These are phyloP conservation scores for Montipora cactus DNA, from an alignment of 64 coral and sea anemone species.

Conservation along the genomic window DNA sequence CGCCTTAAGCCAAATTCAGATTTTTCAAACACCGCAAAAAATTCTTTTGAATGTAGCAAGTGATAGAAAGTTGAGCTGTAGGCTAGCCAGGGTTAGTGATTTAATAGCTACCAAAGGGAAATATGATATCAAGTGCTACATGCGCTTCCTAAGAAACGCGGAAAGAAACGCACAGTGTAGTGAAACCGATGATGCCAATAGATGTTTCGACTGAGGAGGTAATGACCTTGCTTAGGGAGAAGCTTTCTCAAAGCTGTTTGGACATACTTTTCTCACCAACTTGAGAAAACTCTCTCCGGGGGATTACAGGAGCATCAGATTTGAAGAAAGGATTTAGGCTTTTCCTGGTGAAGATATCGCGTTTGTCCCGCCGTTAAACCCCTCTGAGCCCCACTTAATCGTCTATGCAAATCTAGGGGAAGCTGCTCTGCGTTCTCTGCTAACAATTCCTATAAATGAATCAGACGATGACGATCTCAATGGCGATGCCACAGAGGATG, in stretches of 20 bases:
- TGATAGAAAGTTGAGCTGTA: too few relatives aligned
- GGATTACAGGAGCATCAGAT: slow-evolving; percentile 48
- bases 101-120: too few relatives aligned
- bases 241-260: slow-evolving; percentile 48
- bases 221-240: slow-evolving; percentile 33
- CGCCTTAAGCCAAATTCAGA: too few relatives aligned
- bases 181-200: too few relatives aligned
- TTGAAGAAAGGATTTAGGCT: slow-evolving; percentile 60
- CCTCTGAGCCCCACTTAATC: slow-evolving; percentile 47
- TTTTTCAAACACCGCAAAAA: too few relatives aligned
- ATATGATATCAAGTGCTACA: too few relatives aligned
- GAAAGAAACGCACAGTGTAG: too few relatives aligned
- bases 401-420: slow-evolving; percentile 39
- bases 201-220: slow-evolving; percentile 26
- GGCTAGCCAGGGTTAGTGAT: too few relatives aligned
- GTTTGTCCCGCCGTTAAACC: slow-evolving; percentile 48
- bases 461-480: slow-evolving; percentile 29
- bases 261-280: slow-evolving; percentile 33
- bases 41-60: too few relatives aligned
- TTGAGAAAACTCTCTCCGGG: slow-evolving; percentile 29
- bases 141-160: too few relatives aligned
- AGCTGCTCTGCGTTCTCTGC: not conserved
- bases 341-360: slow-evolving; percentile 23
- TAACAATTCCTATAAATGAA: not conserved
- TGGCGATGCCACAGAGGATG: slow-evolving; percentile 49